Conservation (phyloP, 1,140 invertebrate genomes). For the Drosophila truncata region DNA sequence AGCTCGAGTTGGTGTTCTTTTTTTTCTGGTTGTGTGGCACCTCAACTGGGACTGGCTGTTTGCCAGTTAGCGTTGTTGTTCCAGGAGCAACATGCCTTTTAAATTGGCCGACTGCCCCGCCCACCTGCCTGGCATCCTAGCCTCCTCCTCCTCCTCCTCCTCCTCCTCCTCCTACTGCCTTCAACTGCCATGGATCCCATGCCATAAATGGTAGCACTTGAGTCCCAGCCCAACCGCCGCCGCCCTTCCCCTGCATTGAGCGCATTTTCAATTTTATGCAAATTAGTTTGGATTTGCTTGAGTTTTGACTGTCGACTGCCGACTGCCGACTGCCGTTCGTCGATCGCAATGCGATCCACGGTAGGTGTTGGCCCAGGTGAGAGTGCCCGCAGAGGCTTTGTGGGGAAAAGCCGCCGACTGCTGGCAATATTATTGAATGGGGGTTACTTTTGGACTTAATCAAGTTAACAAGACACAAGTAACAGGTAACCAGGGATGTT, state of each 20-base stretch:
- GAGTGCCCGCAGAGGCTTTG: constrained; percentile 34
- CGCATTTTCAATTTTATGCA: constrained; percentile 78
- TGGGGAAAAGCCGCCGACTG: background rate
- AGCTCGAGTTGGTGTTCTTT: background rate
- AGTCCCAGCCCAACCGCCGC: background rate
- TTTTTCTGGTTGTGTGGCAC: constrained; percentile 12
- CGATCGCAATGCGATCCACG: background rate
- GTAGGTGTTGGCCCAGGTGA: constrained; percentile 34
- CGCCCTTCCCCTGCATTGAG: constrained; percentile 35
- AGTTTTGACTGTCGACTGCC: constrained; percentile 9
- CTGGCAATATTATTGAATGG: background rate
- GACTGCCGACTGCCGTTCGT: constrained; percentile 3
- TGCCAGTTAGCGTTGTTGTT: constrained; percentile 28
- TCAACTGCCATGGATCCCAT: constrained; percentile 6
- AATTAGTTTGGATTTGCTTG: constrained; percentile 64
- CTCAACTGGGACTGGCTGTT: constrained; percentile 9
- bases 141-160: constrained; percentile 12
- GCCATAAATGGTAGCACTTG: constrained; percentile 17
- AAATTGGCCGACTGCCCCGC: constrained; percentile 68
- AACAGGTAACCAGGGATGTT: background rate
- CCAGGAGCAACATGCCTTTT: constrained; percentile 67
- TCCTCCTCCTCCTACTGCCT: constrained; percentile 27
- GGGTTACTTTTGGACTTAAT: constrained; percentile 1
- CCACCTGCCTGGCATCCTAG: constrained; percentile 34
- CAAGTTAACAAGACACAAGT: background rate